phyloP scores from a whole-genome alignment of 2,113 vertebrate genomes.

The Cromileptes altivelis region DNA sequence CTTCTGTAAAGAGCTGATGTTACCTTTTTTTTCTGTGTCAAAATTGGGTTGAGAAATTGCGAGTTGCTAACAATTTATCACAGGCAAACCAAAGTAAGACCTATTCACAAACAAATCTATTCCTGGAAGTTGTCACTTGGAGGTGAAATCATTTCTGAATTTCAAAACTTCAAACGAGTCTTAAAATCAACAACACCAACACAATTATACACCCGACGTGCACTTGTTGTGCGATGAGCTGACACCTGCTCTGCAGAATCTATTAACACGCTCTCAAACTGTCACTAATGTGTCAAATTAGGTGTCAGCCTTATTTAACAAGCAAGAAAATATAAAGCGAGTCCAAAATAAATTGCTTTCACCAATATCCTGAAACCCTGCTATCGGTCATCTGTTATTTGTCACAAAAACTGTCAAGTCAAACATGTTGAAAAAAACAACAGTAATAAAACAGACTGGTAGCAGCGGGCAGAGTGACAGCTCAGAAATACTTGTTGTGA shows the following conservation, averaged over 20 bases:
- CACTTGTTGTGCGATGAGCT: conserved; percentile 9
- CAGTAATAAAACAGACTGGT: conserved; percentile 9
- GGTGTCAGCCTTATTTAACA: conserved; percentile 44
- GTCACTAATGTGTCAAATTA: conserved; percentile 57
- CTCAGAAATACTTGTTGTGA: conserved; percentile 1
- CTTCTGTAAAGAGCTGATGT: not conserved
- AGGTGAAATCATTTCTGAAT: not conserved
- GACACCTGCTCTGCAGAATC: conserved; percentile 37
- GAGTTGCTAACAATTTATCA: not conserved
- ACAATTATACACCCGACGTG: not conserved
- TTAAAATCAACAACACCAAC: conserved; percentile 8
- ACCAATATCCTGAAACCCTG: not conserved
- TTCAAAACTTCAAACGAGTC: conserved; percentile 1
- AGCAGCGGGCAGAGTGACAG: conserved; percentile 8
- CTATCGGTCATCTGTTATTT: conserved; percentile 21
- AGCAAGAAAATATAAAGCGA: conserved; percentile 38
- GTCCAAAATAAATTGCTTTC: conserved; percentile 54
- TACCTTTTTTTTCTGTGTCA: no score
- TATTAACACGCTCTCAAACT: conserved; percentile 41
- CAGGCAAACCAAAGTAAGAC: not conserved
- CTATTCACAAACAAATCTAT: not conserved
- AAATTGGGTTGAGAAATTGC: not conserved
- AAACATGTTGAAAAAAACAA: not conserved
- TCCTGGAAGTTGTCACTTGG: conserved; percentile 9
- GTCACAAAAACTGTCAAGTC: conserved; percentile 39